Evolutionary conservation across 2,888 invertebrate species (phyloP).

Genomic region (Eilema caniola): DNA sequence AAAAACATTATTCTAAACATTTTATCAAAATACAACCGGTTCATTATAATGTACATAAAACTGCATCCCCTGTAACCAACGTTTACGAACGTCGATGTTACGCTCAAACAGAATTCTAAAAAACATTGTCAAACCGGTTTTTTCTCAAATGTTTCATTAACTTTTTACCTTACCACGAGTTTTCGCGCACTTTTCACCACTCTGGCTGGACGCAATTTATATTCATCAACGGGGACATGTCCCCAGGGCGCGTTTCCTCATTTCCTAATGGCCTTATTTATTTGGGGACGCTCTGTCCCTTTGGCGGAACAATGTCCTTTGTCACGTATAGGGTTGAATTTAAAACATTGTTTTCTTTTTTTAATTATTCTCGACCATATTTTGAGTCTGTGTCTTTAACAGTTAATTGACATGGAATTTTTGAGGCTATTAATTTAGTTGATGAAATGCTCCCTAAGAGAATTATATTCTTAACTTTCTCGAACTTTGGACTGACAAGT

Average conservation of each 20-base stretch:
- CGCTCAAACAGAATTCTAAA: neutral
- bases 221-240: conserved; percentile 40
- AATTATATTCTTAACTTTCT: neutral
- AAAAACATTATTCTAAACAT: neutral
- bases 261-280: conserved; percentile 51
- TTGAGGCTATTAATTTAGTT: neutral
- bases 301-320: conserved; percentile 30
- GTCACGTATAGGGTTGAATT: conserved; percentile 45
- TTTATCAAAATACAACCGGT: neutral
- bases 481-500: neutral
- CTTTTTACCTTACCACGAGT: conserved; percentile 12
- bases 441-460: neutral
- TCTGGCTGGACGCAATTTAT: conserved; percentile 38
- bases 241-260: conserved; percentile 46
- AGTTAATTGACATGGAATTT: neutral
- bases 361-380: neutral
- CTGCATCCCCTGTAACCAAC: neutral
- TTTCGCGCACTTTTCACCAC: conserved; percentile 15
- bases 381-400: neutral
- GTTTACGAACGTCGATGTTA: neutral
- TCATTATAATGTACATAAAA: neutral
- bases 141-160: conserved; percentile 18
- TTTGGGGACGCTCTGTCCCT: conserved; percentile 35
- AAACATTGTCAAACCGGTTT: neutral
- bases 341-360: conserved; percentile 43